Evolutionary conservation across 2,113 vertebrate genomes (phyloP), one percentile per base, ranked within the genome.

Genomic region (Anser brachyrhynchus): DNA sequence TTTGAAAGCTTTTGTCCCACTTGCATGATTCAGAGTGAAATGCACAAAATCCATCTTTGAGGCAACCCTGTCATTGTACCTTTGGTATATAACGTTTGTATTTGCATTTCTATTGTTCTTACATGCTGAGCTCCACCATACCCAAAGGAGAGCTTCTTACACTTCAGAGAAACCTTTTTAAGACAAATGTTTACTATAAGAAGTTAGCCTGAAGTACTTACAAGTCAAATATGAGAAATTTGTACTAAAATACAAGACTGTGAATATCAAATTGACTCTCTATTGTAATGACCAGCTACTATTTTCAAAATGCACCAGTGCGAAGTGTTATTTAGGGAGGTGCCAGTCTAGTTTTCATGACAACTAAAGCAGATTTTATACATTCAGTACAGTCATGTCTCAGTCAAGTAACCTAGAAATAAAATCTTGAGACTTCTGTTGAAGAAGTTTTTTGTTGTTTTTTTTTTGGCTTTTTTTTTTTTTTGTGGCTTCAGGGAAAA

Each of bases 51-150:
- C 81, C 78, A 44, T 71, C 80, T 97, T 95, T 80, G 86, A 96
- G 95, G 87, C 85, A 83, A 72, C 33, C 62, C 54, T 88, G 62
- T 95, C 90, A 81, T 93, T 93, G 74, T 92, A 93, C 46, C 61
- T 95, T 87, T 73, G 83, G 77, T 96, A 55, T 72, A 67, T 90
- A 82, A 88, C 57, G 65, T 96, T 94, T 93, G 28, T 92, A 90
- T 97, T 96, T 93, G 82, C 92, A 96, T 97, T 96, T 91, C 92
- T 93, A 41, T 97, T 95, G 93, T 94, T 91, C 91, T 92, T 92
- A 64, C 66, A 43, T 66, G 46, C 94, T 89, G 43, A 87, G 90
- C 76, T 94, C 95, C 80, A 78, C 71, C 15, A 19, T 96, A 83
- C 91, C 77, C 75, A 87, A 87, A 91, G 91, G 92, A 95, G 66